Conservation (phyloP, 1,140 invertebrate species). For the Ceratina calcarata region DNA sequence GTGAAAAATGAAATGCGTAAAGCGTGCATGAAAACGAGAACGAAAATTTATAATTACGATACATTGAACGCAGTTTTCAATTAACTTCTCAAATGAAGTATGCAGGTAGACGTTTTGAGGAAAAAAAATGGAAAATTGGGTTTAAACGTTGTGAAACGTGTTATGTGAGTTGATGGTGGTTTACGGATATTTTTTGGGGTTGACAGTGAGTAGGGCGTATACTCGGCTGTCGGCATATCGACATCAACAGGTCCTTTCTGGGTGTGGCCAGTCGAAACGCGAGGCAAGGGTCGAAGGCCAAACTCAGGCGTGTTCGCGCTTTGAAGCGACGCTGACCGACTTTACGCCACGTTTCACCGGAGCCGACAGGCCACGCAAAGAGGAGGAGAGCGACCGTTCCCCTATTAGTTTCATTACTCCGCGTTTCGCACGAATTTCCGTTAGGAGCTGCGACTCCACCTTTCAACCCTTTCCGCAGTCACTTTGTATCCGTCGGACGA, state of each 20-base stretch:
- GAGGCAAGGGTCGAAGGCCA: constrained; percentile 26
- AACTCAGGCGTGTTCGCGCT: constrained; percentile 55
- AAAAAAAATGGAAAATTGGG: too few relatives aligned
- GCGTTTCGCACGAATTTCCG: constrained; percentile 45
- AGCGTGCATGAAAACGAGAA: too few relatives aligned
- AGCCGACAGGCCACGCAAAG: not conserved
- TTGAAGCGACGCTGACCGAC: constrained; percentile 56
- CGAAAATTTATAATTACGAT: too few relatives aligned
- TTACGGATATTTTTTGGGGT: not conserved
- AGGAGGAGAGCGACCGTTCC: not conserved
- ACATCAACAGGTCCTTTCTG: constrained; percentile 53
- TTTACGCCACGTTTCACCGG: constrained; percentile 56
- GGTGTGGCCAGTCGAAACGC: constrained; percentile 50
- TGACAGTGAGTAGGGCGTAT: not conserved
- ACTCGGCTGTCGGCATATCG: constrained; percentile 32
- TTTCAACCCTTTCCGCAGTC: not conserved
- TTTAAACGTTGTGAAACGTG: too few relatives aligned
- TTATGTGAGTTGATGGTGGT: too few relatives aligned
- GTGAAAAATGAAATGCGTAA: too few relatives aligned
- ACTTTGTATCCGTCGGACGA: constrained; percentile 18
- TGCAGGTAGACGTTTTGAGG: too few relatives aligned
- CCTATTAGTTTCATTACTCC: constrained; percentile 54
- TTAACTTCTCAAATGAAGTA: too few relatives aligned
- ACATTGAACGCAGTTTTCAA: too few relatives aligned
- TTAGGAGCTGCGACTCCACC: not conserved